Percentiles rank a stretch among this genome's conserved stretches.
Conservation (phyloP, 2,888 invertebrate species). For the Smittia sp. region DNA sequence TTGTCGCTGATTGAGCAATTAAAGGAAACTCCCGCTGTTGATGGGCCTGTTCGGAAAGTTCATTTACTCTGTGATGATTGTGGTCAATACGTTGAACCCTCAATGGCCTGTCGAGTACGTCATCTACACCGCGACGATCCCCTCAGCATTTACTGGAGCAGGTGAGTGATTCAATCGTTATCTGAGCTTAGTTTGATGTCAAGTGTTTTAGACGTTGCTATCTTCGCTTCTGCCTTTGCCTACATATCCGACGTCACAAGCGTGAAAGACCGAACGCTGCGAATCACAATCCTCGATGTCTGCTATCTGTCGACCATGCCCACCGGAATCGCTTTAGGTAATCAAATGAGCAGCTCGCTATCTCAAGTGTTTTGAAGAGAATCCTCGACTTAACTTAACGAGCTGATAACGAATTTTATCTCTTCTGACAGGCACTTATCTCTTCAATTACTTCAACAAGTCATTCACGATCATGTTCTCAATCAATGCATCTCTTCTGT, state of each 20-base stretch:
- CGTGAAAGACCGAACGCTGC: constrained; percentile 65
- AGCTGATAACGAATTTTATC: constrained; percentile 5
- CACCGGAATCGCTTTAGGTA: constrained; percentile 72
- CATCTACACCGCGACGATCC: constrained; percentile 72
- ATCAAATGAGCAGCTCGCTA: constrained; percentile 45
- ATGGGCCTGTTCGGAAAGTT: constrained; percentile 72
- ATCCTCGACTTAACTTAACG: background rate
- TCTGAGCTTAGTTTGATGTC: background rate
- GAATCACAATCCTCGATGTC: constrained; percentile 78
- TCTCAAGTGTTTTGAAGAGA: background rate
- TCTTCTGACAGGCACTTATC: constrained; percentile 2
- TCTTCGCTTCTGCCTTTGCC: constrained; percentile 74
- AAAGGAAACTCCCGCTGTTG: constrained; percentile 64
- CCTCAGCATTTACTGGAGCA: constrained; percentile 73
- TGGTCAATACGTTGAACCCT: constrained; percentile 63
- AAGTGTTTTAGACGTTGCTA: constrained; percentile 59
- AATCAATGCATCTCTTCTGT: constrained; percentile 64
- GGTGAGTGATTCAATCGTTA: constrained; percentile 46
- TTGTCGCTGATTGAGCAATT: background rate
- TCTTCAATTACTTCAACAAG: constrained; percentile 50
- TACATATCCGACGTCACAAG: constrained; percentile 78
- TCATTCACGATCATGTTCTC: constrained; percentile 73
- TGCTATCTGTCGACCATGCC: constrained; percentile 82
- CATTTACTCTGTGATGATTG: constrained; percentile 71
- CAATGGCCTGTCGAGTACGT: constrained; percentile 73